These are phyloP conservation scores for Apis mellifera DNA, from an alignment of 1,140 invertebrate species.

Conservation along the genomic window DNA sequence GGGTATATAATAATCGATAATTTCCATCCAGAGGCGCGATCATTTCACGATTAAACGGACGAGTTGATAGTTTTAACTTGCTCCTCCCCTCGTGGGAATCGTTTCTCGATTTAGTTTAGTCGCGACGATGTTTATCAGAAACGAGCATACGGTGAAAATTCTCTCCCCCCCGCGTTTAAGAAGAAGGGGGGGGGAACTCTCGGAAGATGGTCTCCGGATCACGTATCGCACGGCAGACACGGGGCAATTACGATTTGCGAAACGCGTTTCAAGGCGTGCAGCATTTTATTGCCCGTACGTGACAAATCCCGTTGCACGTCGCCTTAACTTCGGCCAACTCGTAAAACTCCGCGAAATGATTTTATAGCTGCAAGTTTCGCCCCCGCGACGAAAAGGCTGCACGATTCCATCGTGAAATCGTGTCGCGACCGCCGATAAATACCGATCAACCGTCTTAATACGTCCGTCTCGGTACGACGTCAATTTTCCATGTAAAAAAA, in stretches of 20 bases:
- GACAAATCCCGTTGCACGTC: conserved; percentile 34
- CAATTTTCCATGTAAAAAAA: neutral
- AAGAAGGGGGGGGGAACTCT: neutral
- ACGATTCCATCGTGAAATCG: neutral
- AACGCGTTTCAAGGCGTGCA: conserved; percentile 2
- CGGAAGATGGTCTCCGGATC: neutral
- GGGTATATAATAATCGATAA: neutral
- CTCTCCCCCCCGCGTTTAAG: neutral
- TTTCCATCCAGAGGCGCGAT: neutral
- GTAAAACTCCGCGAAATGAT: conserved; percentile 38
- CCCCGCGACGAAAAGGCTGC: neutral
- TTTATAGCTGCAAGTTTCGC: conserved; percentile 23
- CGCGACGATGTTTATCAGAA: neutral
- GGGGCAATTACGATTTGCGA: conserved; percentile 24
- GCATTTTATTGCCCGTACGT: conserved; percentile 31
- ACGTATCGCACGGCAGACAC: neutral
- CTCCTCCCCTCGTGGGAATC: neutral
- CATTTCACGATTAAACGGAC: neutral
- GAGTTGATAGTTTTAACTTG: conserved; percentile 3
- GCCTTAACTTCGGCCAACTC: conserved; percentile 16
- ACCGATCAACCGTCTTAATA: neutral
- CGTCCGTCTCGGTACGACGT: neutral
- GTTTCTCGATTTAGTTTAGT: neutral
- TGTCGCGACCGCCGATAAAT: neutral
- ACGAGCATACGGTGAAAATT: neutral